Evolutionary conservation across 2,113 vertebrate species (phyloP).

Genomic region (Panthera tigris): DNA sequence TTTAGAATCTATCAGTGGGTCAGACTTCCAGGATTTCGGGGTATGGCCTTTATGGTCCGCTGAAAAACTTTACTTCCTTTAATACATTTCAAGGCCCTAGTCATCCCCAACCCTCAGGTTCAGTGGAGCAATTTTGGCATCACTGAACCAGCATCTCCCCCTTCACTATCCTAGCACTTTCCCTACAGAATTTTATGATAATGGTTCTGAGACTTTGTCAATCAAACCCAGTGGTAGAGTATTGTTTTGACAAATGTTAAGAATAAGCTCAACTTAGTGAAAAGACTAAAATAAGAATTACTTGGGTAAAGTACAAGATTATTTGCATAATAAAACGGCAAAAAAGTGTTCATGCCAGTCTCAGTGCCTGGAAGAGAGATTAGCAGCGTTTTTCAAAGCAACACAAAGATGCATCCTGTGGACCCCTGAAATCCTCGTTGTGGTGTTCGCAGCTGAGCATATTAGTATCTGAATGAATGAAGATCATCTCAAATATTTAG

Average conservation of each 20-base stretch:
- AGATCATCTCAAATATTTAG: not conserved
- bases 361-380: not conserved
- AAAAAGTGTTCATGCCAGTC: not conserved
- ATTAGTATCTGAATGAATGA: not conserved
- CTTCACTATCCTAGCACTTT: not conserved
- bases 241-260: not conserved
- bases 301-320: not conserved
- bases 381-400: not conserved
- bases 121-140: not conserved
- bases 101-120: not conserved
- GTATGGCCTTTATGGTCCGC: not conserved
- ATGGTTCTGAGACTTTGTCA: not conserved
- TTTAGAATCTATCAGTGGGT: not conserved
- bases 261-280: not conserved
- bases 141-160: not conserved
- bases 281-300: not conserved
- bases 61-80: not conserved
- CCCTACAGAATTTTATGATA: not conserved
- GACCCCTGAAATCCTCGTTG: not conserved
- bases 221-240: not conserved
- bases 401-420: not conserved
- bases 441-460: not conserved
- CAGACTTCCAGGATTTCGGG: not conserved
- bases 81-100: not conserved
- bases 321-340: not conserved